Base-by-base conservation (phyloP, 2,888 invertebrate genomes). In the Selenia dentaria region DNA sequence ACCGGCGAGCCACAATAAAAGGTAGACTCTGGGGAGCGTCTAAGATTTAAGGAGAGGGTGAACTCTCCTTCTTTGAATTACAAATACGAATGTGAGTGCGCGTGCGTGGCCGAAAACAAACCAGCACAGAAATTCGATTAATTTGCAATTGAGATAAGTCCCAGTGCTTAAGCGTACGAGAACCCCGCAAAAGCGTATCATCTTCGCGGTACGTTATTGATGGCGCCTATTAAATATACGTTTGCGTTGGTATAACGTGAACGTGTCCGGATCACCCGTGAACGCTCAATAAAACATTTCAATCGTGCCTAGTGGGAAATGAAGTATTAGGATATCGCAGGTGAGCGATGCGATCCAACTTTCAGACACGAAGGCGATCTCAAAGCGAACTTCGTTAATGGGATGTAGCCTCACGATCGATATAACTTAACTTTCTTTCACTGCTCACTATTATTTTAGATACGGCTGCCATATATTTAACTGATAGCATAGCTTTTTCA, bases 161-260 rank as follows among this genome's bases (percentile, higher is more conserved):
- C 68, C 73, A 66, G 62, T 63, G 67, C 72, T 70, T 78, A 80
- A 83, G 70, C 77, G 79, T 75, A 80, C 74, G 76, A 74, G 72
- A 75, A 74, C 73, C n/a, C 75, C 74, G 72, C 75, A 74, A 81
- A 73, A 76, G 72, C 79, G 83, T 83, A 85, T 85, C 84, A 84
- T 87, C 79, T 83, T 78, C 71, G 63, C 72, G 63, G 73, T 70
- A 77, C 77, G 89, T 91, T 91, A 91, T 91, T 91, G 90, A 91
- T 91, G 84, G 82, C 75, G 70, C 72, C 87, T 83, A 91, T 91
- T 89, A 91, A 90, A 90, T 85, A 84, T 78, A 84, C 83, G 84
- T 90, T 90, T 84, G 69, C 77, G 67, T 64, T 58, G 65, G 69
- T 42, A 41, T 36, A 42, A 48, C 33, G 41, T 20, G 27, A 28